Conservation (phyloP, 2,888 invertebrate genomes). For the Caradrina kadenii region DNA sequence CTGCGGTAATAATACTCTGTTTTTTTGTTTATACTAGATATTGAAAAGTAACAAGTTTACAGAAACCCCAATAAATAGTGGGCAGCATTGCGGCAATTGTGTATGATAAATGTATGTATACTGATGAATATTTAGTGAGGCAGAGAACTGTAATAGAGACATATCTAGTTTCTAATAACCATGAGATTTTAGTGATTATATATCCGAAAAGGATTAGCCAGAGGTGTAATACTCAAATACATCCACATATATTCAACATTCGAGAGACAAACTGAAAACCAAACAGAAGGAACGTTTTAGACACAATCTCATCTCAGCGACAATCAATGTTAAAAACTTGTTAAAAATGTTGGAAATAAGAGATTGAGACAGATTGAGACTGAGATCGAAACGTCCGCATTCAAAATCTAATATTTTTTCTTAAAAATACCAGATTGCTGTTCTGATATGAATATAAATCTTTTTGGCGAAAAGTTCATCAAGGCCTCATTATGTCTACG, state of each 20-base stretch:
- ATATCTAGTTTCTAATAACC: not conserved
- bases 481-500: not conserved
- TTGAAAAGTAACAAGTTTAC: slow-evolving; percentile 1
- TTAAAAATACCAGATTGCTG: too few relatives aligned
- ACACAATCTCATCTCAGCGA: too few relatives aligned
- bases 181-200: slow-evolving; percentile 3
- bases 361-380: too few relatives aligned
- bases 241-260: not conserved
- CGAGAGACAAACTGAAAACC: not conserved
- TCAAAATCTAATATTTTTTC: too few relatives aligned
- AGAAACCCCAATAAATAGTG: not conserved
- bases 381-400: too few relatives aligned
- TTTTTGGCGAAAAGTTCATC: not conserved
- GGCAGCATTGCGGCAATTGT: not conserved
- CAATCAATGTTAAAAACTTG: too few relatives aligned
- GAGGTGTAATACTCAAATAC: too few relatives aligned
- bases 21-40: too few relatives aligned
- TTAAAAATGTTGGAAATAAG: too few relatives aligned
- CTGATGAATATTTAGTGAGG: not conserved
- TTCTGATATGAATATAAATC: not conserved
- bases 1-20: too few relatives aligned
- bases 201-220: not conserved
- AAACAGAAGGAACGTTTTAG: too few relatives aligned
- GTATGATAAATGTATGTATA: not conserved
- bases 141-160: not conserved